Base-by-base conservation (phyloP, 1,140 invertebrate species). In the Aphidius gifuensis region DNA sequence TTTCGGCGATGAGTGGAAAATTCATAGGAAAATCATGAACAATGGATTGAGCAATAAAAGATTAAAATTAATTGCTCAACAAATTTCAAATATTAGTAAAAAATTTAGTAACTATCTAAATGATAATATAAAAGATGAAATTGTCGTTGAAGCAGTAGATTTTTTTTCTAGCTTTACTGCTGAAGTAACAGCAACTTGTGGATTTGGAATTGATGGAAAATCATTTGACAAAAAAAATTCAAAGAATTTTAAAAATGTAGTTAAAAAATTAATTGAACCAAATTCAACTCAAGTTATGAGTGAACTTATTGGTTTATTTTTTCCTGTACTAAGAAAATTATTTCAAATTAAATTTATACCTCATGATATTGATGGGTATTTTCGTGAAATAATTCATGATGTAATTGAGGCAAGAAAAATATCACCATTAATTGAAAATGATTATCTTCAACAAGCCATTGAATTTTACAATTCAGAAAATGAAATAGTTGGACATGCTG, bases 141-240 rank as follows among this genome's bases (percentile, higher is more conserved):
- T 54, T 5, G 67, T 71, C 7, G 32, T 70, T 1, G 73, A 82
- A 16, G 16, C 69, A 1, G 77, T 77, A 60, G 58, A 75, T 23
- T 21, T 76, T 5, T 76, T 74, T 6, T 58, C 74, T 1, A 73
- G 75, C 58, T 85, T 75, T 57, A 83, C 83, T 3, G 77, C 76
- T 0, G 83, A 85, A 48, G 77, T 81, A 42, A 77, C 84, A 6
- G 76, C 81, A 5, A 77, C 73, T 47, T 75, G 78, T 16, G 83
- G 78, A 0, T 73, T 85, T 62, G 82, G 82, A 6, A 70, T 85
- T 5, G 65, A 76, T 16, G 71, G 69, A 1, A 47, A 62, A 45
- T 69, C 68, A 32, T 74, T 16, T 73, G 58, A 58, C 60, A 0
- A 32, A 32, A 65, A 71, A 4, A 44, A 16, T 39, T 44, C 2